Evolutionary conservation across 1,140 invertebrate species (phyloP), one percentile per base, ranked within the genome.

Genomic region (Steinernema khuongi): DNA sequence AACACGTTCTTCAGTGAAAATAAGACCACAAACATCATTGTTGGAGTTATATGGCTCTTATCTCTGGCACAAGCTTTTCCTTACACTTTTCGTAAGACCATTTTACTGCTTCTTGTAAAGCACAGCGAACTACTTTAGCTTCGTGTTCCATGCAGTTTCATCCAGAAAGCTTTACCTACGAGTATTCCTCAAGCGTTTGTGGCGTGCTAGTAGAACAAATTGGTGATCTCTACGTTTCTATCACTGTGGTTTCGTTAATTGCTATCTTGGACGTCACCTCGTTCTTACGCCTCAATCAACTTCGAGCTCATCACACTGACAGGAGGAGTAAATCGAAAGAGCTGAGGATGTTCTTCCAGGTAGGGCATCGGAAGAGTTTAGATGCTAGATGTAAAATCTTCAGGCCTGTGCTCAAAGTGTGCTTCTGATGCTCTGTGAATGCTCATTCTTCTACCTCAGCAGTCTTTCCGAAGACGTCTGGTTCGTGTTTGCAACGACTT

Each of bases 271-370:
- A 60, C 22, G 4, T 60, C 11, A 60, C 50, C 22, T 60, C 50
- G 50, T 60, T 60, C 50, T 22, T 60, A 11, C 50, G 50, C 4
- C 50, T 60, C 11, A 14, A 22, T 60, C 7, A 60, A 60, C 50
- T 60, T 2, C 11, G 4, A 14, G 11, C 11, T 2, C 50, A 60
- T 22, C 7, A 60, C 50, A 22, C 50, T 4, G 22, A 60, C 26
- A 2, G 50, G 19, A 60, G 26, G 22, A 26, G 14, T 22, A 60
- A 60, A 60, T 11, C 50, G 19, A 60, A 60, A 22, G 50, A 60
- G 50, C 4, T 60, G 7, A 60, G 50, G 50, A 7, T 60, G 50
- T 60, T 60, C 19, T 60, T 60, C 50, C 50, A 60, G 50, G 50
- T 60, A 60, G 50, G n/a, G n/a, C n/a, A n/a, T n/a, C n/a, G n/a